A percentile compares a stretch with the other conserved stretches of the same genome.
These are phyloP conservation scores for Perizoma affinitatum DNA, from an alignment of 2,888 invertebrate genomes.

Conservation along the genomic window DNA sequence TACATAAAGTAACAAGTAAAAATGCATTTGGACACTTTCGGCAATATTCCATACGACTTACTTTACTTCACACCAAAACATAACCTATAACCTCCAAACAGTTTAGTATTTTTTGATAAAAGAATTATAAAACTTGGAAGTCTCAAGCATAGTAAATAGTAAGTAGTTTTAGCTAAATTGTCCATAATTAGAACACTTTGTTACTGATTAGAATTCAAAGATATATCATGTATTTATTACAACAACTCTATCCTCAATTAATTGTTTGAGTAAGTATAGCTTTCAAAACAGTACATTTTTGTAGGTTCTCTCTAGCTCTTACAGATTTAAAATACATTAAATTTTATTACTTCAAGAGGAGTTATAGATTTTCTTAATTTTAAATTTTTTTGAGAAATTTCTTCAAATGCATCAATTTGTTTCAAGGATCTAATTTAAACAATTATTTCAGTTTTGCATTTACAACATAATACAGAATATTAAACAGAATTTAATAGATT, in stretches of 20 bases:
- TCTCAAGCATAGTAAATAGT: not conserved
- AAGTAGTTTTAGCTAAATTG: not conserved
- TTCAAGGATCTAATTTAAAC: too few species aligned
- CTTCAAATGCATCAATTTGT: too few species aligned
- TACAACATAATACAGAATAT: too few species aligned
- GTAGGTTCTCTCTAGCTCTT: not conserved
- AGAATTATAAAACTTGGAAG: not conserved
- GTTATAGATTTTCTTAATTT: not conserved
- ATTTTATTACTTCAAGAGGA: too few species aligned
- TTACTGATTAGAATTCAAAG: not conserved
- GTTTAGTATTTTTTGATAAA: slow-evolving; percentile 6
- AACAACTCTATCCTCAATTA: too few species aligned
- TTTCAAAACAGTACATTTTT: not conserved
- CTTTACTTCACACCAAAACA: slow-evolving; percentile 48
- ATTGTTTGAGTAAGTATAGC: not conserved
- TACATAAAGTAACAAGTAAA: slow-evolving; percentile 44
- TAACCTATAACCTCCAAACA: slow-evolving; percentile 65
- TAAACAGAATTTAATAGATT: too few species aligned
- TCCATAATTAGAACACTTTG: not conserved
- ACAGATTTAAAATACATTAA: too few species aligned
- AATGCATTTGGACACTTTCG: slow-evolving; percentile 53
- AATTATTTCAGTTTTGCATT: too few species aligned
- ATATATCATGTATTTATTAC: not conserved
- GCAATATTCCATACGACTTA: slow-evolving; percentile 74
- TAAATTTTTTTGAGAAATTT: too few species aligned